These are phyloP conservation scores for Gallinago nigripennis DNA, from an alignment of 2,797 vertebrate genomes.

Conservation along the genomic window DNA sequence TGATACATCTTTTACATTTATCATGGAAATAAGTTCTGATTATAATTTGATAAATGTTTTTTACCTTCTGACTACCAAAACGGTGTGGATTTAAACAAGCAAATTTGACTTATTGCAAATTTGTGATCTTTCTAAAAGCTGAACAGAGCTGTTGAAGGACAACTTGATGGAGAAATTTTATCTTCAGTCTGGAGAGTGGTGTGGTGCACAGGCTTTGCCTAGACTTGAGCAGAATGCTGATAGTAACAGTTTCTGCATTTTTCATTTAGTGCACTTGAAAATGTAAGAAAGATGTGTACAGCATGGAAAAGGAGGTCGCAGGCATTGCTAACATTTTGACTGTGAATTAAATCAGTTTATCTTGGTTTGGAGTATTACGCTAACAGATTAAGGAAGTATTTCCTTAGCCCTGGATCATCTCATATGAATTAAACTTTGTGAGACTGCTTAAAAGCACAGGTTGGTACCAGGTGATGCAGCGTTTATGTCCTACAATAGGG, in stretches of 20 bases:
- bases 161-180: neutral
- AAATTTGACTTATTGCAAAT: neutral
- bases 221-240: neutral
- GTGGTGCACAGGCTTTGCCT: neutral
- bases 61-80: neutral
- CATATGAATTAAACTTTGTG: neutral
- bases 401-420: neutral
- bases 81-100: neutral
- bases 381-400: neutral
- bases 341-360: neutral
- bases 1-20: neutral
- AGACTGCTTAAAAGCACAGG: neutral
- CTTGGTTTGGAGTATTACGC: neutral
- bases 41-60: neutral
- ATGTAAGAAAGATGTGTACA: neutral
- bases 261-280: neutral
- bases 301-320: neutral
- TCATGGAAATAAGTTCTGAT: neutral
- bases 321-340: neutral
- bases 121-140: neutral
- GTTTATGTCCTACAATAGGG: neutral
- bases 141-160: neutral
- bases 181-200: neutral
- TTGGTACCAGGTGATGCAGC: neutral
- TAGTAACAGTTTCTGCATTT: neutral